These are phyloP conservation scores for Marcusenius ussheri DNA, from an alignment of 2,113 vertebrate species.

Conservation along the genomic window DNA sequence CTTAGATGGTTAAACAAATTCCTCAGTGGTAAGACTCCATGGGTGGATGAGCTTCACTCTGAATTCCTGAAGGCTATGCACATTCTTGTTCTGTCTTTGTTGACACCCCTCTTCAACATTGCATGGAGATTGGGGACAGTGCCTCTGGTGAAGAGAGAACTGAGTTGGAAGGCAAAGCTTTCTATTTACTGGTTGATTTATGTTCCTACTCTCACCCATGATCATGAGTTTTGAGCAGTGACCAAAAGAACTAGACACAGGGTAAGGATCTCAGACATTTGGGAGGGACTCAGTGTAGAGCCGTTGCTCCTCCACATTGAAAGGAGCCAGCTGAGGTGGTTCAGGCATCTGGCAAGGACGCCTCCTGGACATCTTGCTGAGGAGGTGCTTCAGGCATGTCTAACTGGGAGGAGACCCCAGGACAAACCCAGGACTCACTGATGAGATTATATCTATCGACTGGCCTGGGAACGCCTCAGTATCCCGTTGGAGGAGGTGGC, in stretches of 20 bases:
- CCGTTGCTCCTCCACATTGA: neutral
- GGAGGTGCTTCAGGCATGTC: neutral
- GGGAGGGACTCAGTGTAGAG: neutral
- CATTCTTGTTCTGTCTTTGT: neutral
- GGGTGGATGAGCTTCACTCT: neutral
- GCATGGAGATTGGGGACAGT: neutral
- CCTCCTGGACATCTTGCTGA: neutral
- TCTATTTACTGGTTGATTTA: too few relatives aligned
- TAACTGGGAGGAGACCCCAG: neutral
- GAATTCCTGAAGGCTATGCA: neutral
- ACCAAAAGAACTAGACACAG: neutral
- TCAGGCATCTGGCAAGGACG: neutral
- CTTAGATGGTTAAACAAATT: neutral
- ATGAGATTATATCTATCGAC: neutral
- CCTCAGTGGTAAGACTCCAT: neutral
- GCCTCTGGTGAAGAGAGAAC: neutral
- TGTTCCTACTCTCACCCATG: too few relatives aligned
- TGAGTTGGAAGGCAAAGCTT: too few relatives aligned
- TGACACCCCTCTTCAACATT: neutral
- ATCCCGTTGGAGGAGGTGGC: neutral
- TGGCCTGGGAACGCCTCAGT: neutral
- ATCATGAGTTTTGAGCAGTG: neutral
- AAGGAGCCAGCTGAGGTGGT: neutral
- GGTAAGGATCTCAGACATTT: neutral
- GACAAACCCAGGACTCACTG: neutral